Evolutionary conservation across 2,888 invertebrate genomes (phyloP).

Genomic region (Selenia dentaria): DNA sequence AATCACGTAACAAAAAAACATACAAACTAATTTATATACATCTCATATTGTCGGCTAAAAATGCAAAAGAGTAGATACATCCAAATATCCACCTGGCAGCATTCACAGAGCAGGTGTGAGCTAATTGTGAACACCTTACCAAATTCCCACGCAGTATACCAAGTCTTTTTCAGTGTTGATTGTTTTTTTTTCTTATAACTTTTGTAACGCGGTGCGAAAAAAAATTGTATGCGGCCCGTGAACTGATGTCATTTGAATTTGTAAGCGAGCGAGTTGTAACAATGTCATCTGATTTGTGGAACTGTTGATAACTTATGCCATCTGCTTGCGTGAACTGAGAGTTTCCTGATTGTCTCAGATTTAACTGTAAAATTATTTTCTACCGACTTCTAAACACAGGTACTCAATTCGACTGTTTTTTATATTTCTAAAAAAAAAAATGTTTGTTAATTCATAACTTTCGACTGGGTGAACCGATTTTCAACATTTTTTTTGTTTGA

Average conservation of each 20-base stretch:
- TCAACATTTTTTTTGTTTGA: no score
- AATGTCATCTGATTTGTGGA: slow-evolving; percentile 11
- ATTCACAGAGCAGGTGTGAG: slow-evolving; percentile 57
- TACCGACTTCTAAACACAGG: no score
- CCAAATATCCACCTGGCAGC: slow-evolving; percentile 5
- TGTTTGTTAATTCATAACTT: no score
- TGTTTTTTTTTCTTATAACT: slow-evolving; percentile 46
- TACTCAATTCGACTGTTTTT: no score
- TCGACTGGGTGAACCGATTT: no score
- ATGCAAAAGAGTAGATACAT: no score
- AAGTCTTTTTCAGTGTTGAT: slow-evolving; percentile 47
- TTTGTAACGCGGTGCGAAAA: slow-evolving; percentile 35
- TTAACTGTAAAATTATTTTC: no score
- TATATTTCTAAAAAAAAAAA: no score
- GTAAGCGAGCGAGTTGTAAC: slow-evolving; percentile 25
- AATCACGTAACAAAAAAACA: no score
- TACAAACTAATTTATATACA: no score
- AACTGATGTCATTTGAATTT: slow-evolving; percentile 21
- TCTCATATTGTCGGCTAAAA: no score
- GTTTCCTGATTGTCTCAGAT: no score
- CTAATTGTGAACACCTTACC: slow-evolving; percentile 60
- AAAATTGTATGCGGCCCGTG: not conserved
- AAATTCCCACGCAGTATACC: slow-evolving; percentile 61
- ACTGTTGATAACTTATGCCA: slow-evolving; percentile 19
- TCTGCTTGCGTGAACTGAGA: slow-evolving; percentile 9